Evolutionary conservation across 1,140 invertebrate species (phyloP).

Genomic region (Eumeta japonica): DNA sequence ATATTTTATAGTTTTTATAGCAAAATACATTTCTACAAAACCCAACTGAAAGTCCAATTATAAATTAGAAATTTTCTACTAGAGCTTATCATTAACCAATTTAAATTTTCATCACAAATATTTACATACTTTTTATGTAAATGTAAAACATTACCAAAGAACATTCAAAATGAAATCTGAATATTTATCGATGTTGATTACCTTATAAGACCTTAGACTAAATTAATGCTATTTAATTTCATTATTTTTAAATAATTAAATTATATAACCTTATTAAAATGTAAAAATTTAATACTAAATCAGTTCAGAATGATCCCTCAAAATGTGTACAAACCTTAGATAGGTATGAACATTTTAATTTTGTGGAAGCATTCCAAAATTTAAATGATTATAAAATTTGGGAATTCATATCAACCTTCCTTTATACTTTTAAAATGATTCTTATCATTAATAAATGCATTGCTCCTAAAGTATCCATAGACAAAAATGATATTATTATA

Average conservation of each 20-base stretch:
- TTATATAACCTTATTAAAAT: slow-evolving; percentile 14
- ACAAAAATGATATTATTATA: too few species aligned
- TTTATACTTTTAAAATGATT: too few species aligned
- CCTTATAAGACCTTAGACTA: too few species aligned
- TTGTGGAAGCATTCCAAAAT: slow-evolving; percentile 48
- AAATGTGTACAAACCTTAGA: slow-evolving; percentile 15
- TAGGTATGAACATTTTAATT: too few species aligned
- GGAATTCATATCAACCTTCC: too few species aligned
- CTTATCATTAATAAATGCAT: slow-evolving; percentile 36
- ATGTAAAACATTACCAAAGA: not conserved
- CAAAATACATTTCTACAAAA: slow-evolving; percentile 35
- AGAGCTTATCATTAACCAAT: not conserved
- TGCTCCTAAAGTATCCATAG: too few species aligned
- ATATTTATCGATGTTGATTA: slow-evolving; percentile 3
- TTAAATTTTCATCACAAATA: not conserved
- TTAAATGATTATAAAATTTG: too few species aligned
- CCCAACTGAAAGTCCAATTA: slow-evolving; percentile 52
- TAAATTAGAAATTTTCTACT: not conserved
- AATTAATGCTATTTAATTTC: too few species aligned
- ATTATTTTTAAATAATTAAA: too few species aligned
- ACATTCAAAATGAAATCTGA: too few species aligned
- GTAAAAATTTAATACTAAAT: slow-evolving; percentile 15
- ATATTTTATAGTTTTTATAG: not conserved
- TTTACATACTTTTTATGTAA: not conserved
- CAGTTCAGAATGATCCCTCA: slow-evolving; percentile 49